Conservation (phyloP, 1,140 invertebrate genomes). For the Penaeus indicus region DNA sequence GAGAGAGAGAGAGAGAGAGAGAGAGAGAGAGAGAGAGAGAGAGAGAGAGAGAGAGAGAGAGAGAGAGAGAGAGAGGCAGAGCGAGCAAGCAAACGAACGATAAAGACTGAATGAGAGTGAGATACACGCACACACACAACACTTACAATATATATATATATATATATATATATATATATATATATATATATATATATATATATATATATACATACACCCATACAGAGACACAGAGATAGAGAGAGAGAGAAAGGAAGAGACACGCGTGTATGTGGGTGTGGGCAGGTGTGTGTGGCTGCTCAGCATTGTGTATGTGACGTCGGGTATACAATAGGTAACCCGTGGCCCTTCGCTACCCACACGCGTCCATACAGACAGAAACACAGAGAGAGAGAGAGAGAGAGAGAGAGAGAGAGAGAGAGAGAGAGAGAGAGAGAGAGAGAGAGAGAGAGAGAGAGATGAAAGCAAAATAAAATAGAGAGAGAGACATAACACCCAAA, state of each 20-base stretch:
- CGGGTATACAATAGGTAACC: background rate
- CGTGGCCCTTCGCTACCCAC: background rate
- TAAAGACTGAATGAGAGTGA: background rate
- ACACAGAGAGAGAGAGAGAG: background rate
- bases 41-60: slow-evolving; percentile 1
- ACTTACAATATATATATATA: slow-evolving; percentile 6
- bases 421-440: background rate
- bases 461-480: background rate
- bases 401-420: background rate
- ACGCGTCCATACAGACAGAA: background rate
- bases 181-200: too few relatives aligned
- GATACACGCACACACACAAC: background rate
- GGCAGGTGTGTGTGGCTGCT: slow-evolving; percentile 12
- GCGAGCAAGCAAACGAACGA: background rate
- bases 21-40: background rate
- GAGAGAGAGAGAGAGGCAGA: background rate
- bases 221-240: too few relatives aligned
- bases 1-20: background rate
- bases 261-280: background rate
- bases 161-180: background rate
- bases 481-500: background rate
- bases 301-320: background rate
- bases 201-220: too few relatives aligned
- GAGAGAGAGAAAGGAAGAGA: background rate
- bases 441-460: background rate